A percentile compares a stretch with the other conserved stretches of the same genome.
phyloP scores from a whole-genome alignment of 2,888 invertebrate genomes.

The Metellina segmentata region DNA sequence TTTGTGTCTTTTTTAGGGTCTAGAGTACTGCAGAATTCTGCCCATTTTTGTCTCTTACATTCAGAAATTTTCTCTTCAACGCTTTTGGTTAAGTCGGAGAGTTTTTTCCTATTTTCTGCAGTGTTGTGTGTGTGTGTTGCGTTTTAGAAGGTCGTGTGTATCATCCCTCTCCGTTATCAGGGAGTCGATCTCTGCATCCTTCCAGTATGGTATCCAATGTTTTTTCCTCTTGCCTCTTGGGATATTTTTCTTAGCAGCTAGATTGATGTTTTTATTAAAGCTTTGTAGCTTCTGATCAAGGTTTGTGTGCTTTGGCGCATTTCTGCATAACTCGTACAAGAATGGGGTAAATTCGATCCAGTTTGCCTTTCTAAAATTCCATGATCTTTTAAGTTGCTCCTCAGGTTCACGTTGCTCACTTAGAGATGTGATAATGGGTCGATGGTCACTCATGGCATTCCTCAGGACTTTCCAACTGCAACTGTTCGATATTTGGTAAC shows the following conservation, averaged over 20 bases:
- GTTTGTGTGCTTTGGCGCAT: too few relatives aligned
- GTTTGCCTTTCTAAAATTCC: constrained; percentile 20
- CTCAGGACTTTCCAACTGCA: not conserved
- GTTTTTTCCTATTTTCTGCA: not conserved
- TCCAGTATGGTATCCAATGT: constrained; percentile 27
- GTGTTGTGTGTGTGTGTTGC: not conserved
- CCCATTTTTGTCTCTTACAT: too few relatives aligned
- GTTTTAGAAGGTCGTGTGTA: not conserved
- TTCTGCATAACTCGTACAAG: not conserved
- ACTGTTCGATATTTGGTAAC: not conserved
- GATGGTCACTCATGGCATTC: constrained; percentile 5
- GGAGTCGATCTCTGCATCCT: constrained; percentile 12
- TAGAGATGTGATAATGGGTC: not conserved
- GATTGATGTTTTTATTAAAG: too few relatives aligned
- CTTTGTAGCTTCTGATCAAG: too few relatives aligned
- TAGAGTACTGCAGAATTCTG: too few relatives aligned
- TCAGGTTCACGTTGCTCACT: not conserved
- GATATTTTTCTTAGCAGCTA: not conserved
- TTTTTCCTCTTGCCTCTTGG: constrained; percentile 12
- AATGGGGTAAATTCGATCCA: not conserved
- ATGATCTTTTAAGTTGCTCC: not conserved
- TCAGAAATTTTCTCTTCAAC: too few relatives aligned
- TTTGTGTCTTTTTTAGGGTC: too few relatives aligned
- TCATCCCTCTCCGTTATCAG: constrained; percentile 10
- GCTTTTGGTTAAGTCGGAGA: not conserved